These are phyloP conservation scores for Drosophila ironensis DNA, from an alignment of 1,140 invertebrate species.

Conservation along the genomic window DNA sequence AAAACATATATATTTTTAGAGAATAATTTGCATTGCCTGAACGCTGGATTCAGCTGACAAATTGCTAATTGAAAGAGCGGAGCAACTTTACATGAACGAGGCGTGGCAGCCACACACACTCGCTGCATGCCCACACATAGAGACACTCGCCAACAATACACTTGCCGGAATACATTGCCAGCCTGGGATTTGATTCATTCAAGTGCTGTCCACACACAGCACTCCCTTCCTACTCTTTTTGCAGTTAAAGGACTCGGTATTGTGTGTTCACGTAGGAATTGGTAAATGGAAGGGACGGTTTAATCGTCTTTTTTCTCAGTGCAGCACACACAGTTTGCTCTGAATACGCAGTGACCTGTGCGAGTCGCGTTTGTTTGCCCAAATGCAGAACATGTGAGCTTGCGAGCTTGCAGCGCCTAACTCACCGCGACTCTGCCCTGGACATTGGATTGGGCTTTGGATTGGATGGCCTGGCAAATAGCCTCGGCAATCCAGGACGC, in stretches of 20 bases:
- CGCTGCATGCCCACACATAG: not conserved
- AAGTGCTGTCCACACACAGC: too few relatives aligned
- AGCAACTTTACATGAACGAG: constrained; percentile 46
- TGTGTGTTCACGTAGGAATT: too few relatives aligned
- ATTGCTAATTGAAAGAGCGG: constrained; percentile 74
- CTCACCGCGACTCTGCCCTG: constrained; percentile 35
- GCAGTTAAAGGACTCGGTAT: too few relatives aligned
- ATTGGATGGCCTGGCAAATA: constrained; percentile 8
- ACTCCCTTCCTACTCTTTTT: too few relatives aligned
- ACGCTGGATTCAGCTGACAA: constrained; percentile 59
- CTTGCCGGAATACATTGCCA: not conserved
- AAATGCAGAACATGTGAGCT: constrained; percentile 61
- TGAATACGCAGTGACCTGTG: constrained; percentile 72
- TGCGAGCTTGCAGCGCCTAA: constrained; percentile 43
- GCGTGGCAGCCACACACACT: constrained; percentile 31
- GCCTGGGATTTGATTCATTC: too few relatives aligned
- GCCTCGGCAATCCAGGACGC: not conserved
- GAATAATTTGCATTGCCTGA: constrained; percentile 58
- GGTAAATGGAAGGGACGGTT: too few relatives aligned
- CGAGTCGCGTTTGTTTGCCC: constrained; percentile 73
- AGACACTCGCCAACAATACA: constrained; percentile 3
- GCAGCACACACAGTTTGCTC: constrained; percentile 24
- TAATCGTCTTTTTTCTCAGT: constrained; percentile 2
- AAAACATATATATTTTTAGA: constrained; percentile 13
- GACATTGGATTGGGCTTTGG: constrained; percentile 24